Evolutionary conservation across 2,797 vertebrate species (phyloP).

Genomic region (Coregonus sp.): DNA sequence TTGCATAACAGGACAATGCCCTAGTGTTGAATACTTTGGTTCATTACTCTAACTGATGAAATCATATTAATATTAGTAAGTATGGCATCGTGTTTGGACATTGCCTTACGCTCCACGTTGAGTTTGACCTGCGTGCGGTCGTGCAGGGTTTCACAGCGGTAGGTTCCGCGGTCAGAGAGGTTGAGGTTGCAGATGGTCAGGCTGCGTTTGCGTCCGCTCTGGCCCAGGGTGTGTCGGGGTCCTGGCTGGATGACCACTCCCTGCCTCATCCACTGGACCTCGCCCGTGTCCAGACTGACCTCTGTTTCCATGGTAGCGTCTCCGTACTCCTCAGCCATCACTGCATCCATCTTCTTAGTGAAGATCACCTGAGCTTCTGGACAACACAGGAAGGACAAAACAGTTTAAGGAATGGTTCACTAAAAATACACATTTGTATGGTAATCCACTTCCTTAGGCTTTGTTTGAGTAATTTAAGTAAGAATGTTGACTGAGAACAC

Average conservation of each 20-base stretch:
- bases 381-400: neutral
- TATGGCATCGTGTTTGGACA: too few species aligned
- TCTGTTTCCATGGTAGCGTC: slow-evolving; percentile 75
- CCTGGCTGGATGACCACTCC: slow-evolving; percentile 80
- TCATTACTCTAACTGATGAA: neutral
- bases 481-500: neutral
- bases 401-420: neutral
- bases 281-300: slow-evolving; percentile 81
- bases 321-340: slow-evolving; percentile 85
- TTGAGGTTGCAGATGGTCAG: slow-evolving; percentile 78
- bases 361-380: slow-evolving; percentile 93
- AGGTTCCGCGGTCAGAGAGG: slow-evolving; percentile 87
- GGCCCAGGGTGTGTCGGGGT: slow-evolving; percentile 73
- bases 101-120: slow-evolving; percentile 88
- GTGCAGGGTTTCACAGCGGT: slow-evolving; percentile 92
- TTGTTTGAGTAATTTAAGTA: neutral
- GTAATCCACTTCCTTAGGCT: neutral
- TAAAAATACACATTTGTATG: too few species aligned
- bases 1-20: too few species aligned
- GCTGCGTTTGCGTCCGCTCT: slow-evolving; percentile 72
- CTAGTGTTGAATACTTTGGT: too few species aligned
- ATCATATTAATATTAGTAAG: slow-evolving; percentile 5
- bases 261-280: slow-evolving; percentile 89
- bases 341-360: slow-evolving; percentile 75
- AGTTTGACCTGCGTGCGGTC: slow-evolving; percentile 89